phyloP scores from a whole-genome alignment of 2,113 vertebrate genomes.

The Aramus guarauna region DNA sequence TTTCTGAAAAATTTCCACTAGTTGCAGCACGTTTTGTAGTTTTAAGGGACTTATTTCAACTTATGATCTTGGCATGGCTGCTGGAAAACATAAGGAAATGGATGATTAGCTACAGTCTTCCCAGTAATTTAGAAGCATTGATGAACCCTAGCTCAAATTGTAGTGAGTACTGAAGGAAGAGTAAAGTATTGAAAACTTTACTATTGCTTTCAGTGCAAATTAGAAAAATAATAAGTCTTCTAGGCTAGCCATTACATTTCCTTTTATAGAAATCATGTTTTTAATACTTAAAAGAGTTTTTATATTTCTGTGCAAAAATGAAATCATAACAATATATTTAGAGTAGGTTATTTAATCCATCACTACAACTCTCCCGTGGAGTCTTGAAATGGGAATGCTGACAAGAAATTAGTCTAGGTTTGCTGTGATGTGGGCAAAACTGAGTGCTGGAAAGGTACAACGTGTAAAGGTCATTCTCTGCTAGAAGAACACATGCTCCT shows the following conservation, averaged over 20 bases:
- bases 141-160: background rate
- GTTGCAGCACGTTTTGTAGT: background rate
- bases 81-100: constrained; percentile 4
- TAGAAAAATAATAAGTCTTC: background rate
- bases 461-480: background rate
- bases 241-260: background rate
- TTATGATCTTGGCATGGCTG: background rate
- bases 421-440: background rate
- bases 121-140: background rate
- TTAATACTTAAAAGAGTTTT: background rate
- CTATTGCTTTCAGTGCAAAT: background rate
- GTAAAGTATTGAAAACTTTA: background rate
- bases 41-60: background rate
- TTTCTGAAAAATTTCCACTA: background rate
- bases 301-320: background rate
- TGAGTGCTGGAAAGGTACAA: background rate
- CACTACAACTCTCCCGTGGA: background rate
- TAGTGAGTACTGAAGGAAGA: background rate
- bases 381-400: background rate
- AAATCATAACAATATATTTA: background rate
- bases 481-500: background rate
- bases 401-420: background rate
- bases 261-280: background rate
- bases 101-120: background rate
- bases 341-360: background rate